Base-by-base conservation (phyloP, 2,888 invertebrate species). In the Ischnus inquisitorius region DNA sequence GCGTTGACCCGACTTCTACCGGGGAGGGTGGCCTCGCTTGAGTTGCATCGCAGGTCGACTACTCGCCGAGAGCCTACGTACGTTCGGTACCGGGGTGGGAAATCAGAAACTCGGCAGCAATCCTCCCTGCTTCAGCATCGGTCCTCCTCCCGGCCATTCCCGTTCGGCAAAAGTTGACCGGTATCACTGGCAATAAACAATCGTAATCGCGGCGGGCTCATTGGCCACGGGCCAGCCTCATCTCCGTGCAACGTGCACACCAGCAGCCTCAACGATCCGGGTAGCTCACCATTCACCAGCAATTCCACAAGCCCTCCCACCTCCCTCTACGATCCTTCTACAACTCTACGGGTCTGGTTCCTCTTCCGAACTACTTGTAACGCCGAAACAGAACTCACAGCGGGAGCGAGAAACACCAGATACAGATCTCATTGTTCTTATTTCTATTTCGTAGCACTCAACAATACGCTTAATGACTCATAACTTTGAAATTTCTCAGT, bases 131-230 rank as follows among this genome's bases (percentile, higher is more conserved):
- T 46, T 68, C 54, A 48, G 57, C 3, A 1, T 60, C 57, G 25
- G 3, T 8, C 57, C 14, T 28, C 25, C 5, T n/a, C 57, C 54
- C 54, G 68, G 51, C 80, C 86, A 87, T 82, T 84, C 81, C 85
- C 87, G 86, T 88, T 89, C 87, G 85, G 86, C 82, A 88, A 87
- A 90, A 90, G 89, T 90, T 90, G 90, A 90, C 89, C 89, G 88
- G 88, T 90, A 90, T 88, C 88, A 83, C 84, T 78, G 87, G 88
- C 87, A 89, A 90, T 90, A 90, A 90, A 90, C 90, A 90, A 90
- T 89, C 87, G 89, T 89, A 90, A 90, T 91, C 90, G 88, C 85
- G 85, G 87, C 81, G 88, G 86, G 86, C 86, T 88, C 85, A 84
- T 86, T 89, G 89, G 89, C 88, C 39, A 28, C 22, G 46, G 14